Evolutionary conservation across 2,113 vertebrate genomes (phyloP).

Genomic region (Epinephelus cyanopodus): DNA sequence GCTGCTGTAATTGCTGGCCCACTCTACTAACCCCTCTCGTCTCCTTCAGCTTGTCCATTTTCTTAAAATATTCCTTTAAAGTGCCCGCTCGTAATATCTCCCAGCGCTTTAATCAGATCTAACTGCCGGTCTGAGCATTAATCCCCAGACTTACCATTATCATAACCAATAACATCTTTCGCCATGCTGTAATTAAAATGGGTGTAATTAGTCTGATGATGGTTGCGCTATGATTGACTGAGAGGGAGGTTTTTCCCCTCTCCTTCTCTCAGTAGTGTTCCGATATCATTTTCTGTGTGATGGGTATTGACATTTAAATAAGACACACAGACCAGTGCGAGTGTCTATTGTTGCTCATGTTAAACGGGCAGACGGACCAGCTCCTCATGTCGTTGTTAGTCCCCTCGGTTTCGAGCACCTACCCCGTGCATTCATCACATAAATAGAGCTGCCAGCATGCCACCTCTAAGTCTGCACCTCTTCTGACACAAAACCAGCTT

Average conservation of each 20-base stretch:
- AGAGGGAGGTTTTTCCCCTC: slow-evolving; percentile 12
- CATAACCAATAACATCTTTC: slow-evolving; percentile 54
- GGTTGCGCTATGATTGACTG: slow-evolving; percentile 39
- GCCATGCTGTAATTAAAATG: slow-evolving; percentile 60
- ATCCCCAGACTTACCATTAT: slow-evolving; percentile 55
- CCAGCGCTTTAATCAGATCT: slow-evolving; percentile 50
- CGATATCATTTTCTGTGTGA: slow-evolving; percentile 11
- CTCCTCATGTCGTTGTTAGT: slow-evolving; percentile 11
- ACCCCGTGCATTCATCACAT: slow-evolving; percentile 26
- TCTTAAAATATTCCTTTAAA: slow-evolving; percentile 34
- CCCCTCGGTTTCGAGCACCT: not conserved
- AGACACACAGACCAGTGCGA: not conserved
- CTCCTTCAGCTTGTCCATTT: slow-evolving; percentile 23
- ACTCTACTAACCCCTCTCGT: not conserved
- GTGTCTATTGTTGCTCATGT: slow-evolving; percentile 30
- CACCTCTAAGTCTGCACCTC: slow-evolving; percentile 22
- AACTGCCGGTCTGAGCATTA: slow-evolving; percentile 39
- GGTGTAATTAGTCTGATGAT: slow-evolving; percentile 51
- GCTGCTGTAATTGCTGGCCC: slow-evolving; percentile 15
- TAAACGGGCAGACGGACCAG: slow-evolving; percentile 10
- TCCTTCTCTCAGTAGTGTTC: slow-evolving; percentile 6
- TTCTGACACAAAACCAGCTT: slow-evolving; percentile 40
- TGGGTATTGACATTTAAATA: slow-evolving; percentile 53
- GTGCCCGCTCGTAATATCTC: slow-evolving; percentile 28
- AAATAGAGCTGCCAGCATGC: slow-evolving; percentile 42